Evolutionary conservation across 1,140 invertebrate genomes (phyloP).

Genomic region (Monochamus saltuarius): DNA sequence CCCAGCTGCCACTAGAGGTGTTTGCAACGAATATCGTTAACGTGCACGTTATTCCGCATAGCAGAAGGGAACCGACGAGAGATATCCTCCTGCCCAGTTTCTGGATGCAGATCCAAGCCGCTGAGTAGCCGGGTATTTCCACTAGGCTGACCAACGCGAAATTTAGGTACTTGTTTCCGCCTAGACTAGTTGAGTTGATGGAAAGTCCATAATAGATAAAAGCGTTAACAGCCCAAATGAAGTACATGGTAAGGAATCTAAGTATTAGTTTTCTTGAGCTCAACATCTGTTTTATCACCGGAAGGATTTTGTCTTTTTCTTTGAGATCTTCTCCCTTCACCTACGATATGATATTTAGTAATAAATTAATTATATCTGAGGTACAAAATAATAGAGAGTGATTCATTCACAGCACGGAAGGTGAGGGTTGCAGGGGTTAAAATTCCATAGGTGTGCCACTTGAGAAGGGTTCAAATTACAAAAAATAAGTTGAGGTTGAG

Average conservation of each 20-base stretch:
- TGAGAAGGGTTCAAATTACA: too few species aligned
- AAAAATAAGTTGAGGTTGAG: too few species aligned
- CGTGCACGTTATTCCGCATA: constrained; percentile 60
- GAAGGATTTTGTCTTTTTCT: constrained; percentile 6
- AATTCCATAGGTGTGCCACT: too few species aligned
- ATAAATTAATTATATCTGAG: neutral
- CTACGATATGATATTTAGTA: constrained; percentile 15
- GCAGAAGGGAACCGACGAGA: constrained; percentile 48
- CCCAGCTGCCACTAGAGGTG: constrained; percentile 53
- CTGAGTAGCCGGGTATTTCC: constrained; percentile 62
- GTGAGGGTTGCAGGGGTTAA: too few species aligned
- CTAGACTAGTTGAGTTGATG: constrained; percentile 66
- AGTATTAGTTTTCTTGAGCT: constrained; percentile 53
- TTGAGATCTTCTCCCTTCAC: neutral
- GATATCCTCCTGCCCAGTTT: constrained; percentile 57
- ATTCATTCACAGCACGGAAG: too few species aligned
- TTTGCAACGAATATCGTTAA: constrained; percentile 50
- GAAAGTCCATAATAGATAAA: constrained; percentile 74
- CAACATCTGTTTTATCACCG: constrained; percentile 44
- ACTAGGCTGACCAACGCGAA: constrained; percentile 61
- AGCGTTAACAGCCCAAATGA: constrained; percentile 65
- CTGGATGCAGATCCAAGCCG: constrained; percentile 56
- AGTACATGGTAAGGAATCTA: constrained; percentile 54
- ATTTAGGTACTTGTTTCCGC: constrained; percentile 65
- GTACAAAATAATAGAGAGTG: too few species aligned